Conservation (phyloP, 2,113 vertebrate species). For the Phoxinus phoxinus region DNA sequence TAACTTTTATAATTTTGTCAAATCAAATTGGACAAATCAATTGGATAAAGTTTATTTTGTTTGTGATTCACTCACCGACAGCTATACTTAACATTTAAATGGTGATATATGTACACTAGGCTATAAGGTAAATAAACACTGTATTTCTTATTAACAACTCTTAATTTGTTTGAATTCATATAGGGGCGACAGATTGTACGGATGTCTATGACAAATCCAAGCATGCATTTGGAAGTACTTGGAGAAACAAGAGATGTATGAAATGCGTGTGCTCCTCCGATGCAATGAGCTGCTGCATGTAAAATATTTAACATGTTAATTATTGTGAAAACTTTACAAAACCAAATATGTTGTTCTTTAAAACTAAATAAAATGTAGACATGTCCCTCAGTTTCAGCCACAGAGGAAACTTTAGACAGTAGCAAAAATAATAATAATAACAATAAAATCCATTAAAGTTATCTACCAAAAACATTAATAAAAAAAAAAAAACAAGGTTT, state of each 20-base stretch:
- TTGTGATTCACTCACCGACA: background rate
- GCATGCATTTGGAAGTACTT: conserved; percentile 60
- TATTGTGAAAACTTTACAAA: background rate
- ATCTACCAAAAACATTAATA: too few species aligned
- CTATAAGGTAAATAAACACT: background rate
- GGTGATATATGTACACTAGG: background rate
- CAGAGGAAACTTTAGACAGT: too few species aligned
- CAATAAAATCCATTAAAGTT: too few species aligned
- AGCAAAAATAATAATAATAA: too few species aligned
- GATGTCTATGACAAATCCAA: conserved; percentile 50
- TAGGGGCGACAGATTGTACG: conserved; percentile 55
- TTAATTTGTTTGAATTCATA: background rate
- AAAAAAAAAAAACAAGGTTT: too few species aligned
- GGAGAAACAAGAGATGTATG: conserved; percentile 63
- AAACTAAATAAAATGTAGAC: too few species aligned
- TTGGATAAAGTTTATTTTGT: too few species aligned
- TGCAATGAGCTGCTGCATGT: accelerated
- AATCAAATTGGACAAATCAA: too few species aligned
- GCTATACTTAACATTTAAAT: background rate
- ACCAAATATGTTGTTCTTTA: too few species aligned
- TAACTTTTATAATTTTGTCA: too few species aligned
- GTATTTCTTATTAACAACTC: background rate
- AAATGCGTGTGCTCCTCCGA: conserved; percentile 51
- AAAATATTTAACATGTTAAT: background rate
- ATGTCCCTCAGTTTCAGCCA: background rate